Base-by-base conservation (phyloP, 2,888 invertebrate genomes). In the Cephus runcator region DNA sequence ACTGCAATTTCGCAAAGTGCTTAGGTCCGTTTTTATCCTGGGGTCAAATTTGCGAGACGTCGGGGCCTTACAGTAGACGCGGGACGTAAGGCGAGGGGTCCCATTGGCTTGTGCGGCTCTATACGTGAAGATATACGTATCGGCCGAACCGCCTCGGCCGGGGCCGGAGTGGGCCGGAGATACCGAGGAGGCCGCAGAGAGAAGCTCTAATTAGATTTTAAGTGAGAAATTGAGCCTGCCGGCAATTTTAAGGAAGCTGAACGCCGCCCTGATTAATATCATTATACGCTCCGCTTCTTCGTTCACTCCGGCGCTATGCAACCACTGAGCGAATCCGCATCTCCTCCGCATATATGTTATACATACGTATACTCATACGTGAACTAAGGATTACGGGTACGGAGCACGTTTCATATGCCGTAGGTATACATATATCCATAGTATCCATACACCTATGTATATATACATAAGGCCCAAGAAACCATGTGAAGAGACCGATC, bases 191-290 rank as follows among this genome's bases (percentile, higher is more conserved):
- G 80, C 80, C 80, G 76, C 82, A 79, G 82, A 82, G 86, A 85
- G 86, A 87, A 88, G 88, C 88, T 89, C 89, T 90, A 91, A 91
- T 91, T 91, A 90, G 89, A 90, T 90, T 90, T 90, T 90, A 91
- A 90, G 90, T 90, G 91, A 90, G 90, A 90, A 91, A 91, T 91
- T 90, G 90, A 89, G 90, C 90, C 90, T 88, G 89, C 88, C 87
- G 89, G 90, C 90, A 91, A 91, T 91, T 91, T 91, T 91, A 90
- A 90, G 90, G 91, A 91, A 91, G 90, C 90, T 88, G 89, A 90
- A 90, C 87, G 87, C 88, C 88, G 87, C 88, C 86, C 89, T 90
- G 90, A 91, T 91, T 90, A 91, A 91, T 91, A 91, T 91, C 89
- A 91, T 91, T 91, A 91, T 87, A 86, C 81, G 81, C 86, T 86